A percentile compares a stretch with the other conserved stretches of the same genome.
Conservation (phyloP, 2,797 vertebrate species). For the Varecia variegata region DNA sequence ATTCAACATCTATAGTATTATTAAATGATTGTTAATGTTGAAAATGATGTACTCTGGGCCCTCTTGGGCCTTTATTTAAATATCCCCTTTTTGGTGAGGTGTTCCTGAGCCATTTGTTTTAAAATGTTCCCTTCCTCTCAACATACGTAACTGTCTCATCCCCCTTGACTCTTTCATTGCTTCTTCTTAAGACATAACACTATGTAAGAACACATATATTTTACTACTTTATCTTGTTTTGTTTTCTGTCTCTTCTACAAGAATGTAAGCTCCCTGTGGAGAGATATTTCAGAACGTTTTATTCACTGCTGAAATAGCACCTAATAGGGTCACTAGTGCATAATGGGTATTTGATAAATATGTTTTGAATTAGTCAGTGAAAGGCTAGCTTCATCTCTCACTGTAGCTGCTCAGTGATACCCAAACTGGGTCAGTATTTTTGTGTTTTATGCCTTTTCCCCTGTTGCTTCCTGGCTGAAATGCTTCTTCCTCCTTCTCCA, state of each 20-base stretch:
- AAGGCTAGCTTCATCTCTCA: neutral
- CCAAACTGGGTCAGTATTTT: neutral
- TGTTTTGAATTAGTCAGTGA: neutral
- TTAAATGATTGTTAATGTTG: neutral
- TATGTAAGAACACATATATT: neutral
- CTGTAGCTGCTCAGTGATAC: neutral
- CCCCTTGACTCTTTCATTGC: neutral
- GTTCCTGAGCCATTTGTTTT: neutral
- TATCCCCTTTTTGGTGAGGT: neutral
- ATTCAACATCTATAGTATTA: neutral
- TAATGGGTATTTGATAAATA: neutral
- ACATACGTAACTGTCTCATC: neutral
- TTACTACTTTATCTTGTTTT: neutral
- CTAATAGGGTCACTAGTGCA: neutral
- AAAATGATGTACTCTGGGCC: neutral
- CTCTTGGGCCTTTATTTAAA: neutral
- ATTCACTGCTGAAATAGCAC: neutral
- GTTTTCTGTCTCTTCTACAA: neutral
- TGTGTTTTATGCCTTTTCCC: neutral
- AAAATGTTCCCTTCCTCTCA: neutral
- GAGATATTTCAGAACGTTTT: neutral
- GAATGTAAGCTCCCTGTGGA: neutral
- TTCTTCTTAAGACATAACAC: neutral
- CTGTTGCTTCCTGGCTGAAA: neutral
- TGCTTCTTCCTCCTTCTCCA: neutral